Conservation (phyloP, 2,888 invertebrate species). For the Melanargia galathea region DNA sequence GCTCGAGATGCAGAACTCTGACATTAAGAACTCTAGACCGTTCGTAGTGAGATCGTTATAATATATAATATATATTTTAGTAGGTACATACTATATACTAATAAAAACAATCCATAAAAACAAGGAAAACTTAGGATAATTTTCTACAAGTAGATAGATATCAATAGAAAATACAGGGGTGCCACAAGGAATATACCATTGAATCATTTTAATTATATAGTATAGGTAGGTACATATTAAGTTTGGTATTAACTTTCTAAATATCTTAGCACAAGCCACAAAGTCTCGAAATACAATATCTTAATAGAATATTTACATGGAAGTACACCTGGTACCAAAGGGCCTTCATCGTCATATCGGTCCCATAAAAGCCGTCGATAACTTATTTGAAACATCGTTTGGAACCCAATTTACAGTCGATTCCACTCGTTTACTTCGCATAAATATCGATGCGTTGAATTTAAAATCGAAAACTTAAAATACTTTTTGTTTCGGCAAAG, state of each 20-base stretch:
- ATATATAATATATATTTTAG: no score
- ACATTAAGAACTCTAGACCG: no score
- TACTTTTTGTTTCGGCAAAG: slow-evolving; percentile 13
- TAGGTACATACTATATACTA: no score
- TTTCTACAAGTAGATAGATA: no score
- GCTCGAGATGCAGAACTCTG: neutral
- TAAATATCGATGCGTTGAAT: slow-evolving; percentile 24
- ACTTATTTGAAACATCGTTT: slow-evolving; percentile 25
- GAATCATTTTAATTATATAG: no score
- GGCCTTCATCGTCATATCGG: slow-evolving; percentile 24
- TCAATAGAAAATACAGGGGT: no score
- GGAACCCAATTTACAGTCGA: slow-evolving; percentile 13
- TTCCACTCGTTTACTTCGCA: slow-evolving; percentile 21
- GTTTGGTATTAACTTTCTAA: neutral
- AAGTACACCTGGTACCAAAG: slow-evolving; percentile 37
- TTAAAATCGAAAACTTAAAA: slow-evolving; percentile 10
- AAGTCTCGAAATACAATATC: slow-evolving; percentile 25
- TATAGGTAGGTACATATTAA: no score
- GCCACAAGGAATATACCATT: no score
- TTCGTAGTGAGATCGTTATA: no score
- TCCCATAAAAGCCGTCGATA: slow-evolving; percentile 15
- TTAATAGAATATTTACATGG: slow-evolving; percentile 37
- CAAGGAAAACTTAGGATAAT: no score
- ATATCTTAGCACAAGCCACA: neutral
- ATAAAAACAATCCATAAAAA: no score